Evolutionary conservation across 2,113 vertebrate genomes (phyloP).

Genomic region (Castor canadensis): DNA sequence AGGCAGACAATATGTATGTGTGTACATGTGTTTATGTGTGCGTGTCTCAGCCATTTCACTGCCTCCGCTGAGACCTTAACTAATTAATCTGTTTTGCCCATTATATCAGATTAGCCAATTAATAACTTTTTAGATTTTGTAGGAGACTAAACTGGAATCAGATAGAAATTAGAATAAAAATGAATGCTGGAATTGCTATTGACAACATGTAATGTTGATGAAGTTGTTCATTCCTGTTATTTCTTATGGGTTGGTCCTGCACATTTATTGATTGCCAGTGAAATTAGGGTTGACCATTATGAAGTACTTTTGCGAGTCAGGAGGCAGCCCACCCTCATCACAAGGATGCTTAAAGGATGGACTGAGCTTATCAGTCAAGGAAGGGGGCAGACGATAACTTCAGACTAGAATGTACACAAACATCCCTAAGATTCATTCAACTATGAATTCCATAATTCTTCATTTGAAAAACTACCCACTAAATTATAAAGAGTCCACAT

Average conservation of each 20-base stretch:
- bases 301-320: neutral
- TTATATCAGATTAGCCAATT: neutral
- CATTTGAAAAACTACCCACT: neutral
- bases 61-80: neutral
- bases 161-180: neutral
- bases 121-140: neutral
- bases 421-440: neutral
- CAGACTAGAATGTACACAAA: accelerated
- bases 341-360: no score
- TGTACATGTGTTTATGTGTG: neutral
- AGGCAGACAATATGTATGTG: no score
- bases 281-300: neutral
- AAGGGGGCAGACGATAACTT: neutral
- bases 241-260: neutral
- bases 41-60: neutral
- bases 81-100: neutral
- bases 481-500: neutral
- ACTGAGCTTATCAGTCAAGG: accelerated
- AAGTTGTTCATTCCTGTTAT: neutral
- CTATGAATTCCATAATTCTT: neutral
- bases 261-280: neutral
- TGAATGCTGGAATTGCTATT: neutral
- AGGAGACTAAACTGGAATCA: neutral
- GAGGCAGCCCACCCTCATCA: accelerated
- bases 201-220: neutral